Evolutionary conservation across 2,888 invertebrate genomes (phyloP), one percentile per base, ranked within the genome.

Genomic region (Zonitis immaculata): DNA sequence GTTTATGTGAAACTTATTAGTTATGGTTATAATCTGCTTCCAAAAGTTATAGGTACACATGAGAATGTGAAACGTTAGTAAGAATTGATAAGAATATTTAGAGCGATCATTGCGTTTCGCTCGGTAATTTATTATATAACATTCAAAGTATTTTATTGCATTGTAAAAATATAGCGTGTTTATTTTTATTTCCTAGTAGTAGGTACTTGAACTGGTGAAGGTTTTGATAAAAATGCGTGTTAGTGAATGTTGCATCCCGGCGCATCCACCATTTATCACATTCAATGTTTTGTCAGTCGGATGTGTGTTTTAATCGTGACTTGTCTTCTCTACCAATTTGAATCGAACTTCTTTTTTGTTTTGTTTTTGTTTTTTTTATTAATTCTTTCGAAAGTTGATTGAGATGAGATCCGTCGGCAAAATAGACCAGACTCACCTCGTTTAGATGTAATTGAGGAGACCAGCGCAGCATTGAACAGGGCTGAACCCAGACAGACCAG

Each of bases 401-500:
- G 43, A 30, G 43, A 26, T 47, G 45, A 20, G 27, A 2, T 26
- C 42, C 27, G 27, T 6, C 30, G 42, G 39, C 9, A 42, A 9
- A 6, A 18, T 14, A 6, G 1, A 12, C 11, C 12, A 35, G 42
- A 54, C 70, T 71, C 66, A 73, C 74, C 74, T 74, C 73, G 70
- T 68, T 74, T 74, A 54, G 72, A 70, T 59, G 73, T 68, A 63
- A 66, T 66, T 57, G 70, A 67, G 54, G 66, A 66, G 54, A 63
- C 66, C 60, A 60, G 61, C 62, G 65, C 58, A 58, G 63, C 66
- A 57, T 63, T 62, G 65, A 65, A 63, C 63, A 62, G 66, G 68
- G 67, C 67, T 66, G 68, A 66, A 61, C 66, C 67, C 66, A 68
- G 68, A 67, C 67, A 61, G 63, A 69, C 66, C 69, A 72, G 70